Evolutionary conservation across 2,888 invertebrate genomes (phyloP).

Genomic region (Phyllotreta striolata): DNA sequence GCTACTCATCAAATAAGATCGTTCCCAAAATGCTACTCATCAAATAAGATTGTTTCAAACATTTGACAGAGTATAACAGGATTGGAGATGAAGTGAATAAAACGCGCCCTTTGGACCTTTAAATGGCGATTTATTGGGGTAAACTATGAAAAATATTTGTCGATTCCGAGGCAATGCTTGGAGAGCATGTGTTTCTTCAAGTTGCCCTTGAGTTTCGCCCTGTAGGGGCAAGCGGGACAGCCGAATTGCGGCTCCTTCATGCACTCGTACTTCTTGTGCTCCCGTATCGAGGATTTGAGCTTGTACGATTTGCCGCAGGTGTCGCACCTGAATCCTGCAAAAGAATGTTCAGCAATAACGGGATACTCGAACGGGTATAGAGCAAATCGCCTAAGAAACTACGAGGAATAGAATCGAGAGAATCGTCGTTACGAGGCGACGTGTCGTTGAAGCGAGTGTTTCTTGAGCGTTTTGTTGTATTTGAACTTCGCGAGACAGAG

Average conservation of each 20-base stretch:
- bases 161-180: conserved; percentile 8
- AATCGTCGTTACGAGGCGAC: no score
- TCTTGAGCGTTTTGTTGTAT: conserved; percentile 21
- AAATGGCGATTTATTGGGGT: background rate
- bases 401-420: background rate
- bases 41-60: no score
- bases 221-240: conserved; percentile 58
- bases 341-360: background rate
- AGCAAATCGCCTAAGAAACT: background rate
- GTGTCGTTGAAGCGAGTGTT: background rate
- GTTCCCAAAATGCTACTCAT: no score
- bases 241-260: conserved; percentile 76
- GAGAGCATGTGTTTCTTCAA: conserved; percentile 31
- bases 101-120: background rate
- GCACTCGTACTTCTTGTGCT: conserved; percentile 43
- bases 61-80: no score
- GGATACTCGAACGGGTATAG: background rate
- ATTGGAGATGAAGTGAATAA: conserved; percentile 2
- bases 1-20: no score
- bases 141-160: background rate
- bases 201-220: conserved; percentile 30
- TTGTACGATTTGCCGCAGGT: conserved; percentile 32
- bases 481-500: conserved; percentile 33
- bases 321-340: background rate
- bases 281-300: conserved; percentile 38